Evolutionary conservation across 2,888 invertebrate species (phyloP), one percentile per base, ranked within the genome.

Genomic region (Lucinisca nassula): DNA sequence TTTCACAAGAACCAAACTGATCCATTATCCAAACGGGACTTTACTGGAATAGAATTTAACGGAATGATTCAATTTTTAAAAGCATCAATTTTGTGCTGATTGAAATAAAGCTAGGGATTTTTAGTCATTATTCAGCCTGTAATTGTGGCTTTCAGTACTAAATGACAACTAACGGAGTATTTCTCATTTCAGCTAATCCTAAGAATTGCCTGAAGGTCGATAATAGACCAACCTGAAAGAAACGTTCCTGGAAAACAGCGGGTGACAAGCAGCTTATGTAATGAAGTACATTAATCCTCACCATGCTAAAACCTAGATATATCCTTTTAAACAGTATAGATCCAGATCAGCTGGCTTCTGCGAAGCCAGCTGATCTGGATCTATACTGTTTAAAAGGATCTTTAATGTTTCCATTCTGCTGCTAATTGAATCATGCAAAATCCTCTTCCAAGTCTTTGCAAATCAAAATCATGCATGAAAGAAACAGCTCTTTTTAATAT

Each of bases 141-240:
- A 67, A 67, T 67, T 67, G 67, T 35, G 24, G 67, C 30, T 67
- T 67, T 67, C 67, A 32, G 30, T 35, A 67, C 35, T 67, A 67
- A 67, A 35, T 67, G 67, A 67, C 67, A 67, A 10, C 4, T 55
- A 55, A 55, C 55, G 55, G 55, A 55, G 55, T 17, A 55, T 55
- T n/a, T 55, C 55, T 14, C n/a, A 40, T 55, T 55, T 55, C n/a
- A 55, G 55, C 55, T 55, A 21, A 55, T 55, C 55, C 17, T 8
- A 55, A n/a, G 55, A n/a, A 55, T 55, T 55, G 55, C n/a, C 4
- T 8, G 10, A 6, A n/a, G 55, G 55, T 55, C n/a, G 55, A 55
- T 21, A 17, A 55, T 55, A 55, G 10, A 55, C 45, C 45, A 17
- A n/a, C 17, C 10, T 45, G 10, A 45, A 12, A 12, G 45, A 12